Evolutionary conservation across 1,140 invertebrate species (phyloP).

Genomic region (Drosophila orosa): DNA sequence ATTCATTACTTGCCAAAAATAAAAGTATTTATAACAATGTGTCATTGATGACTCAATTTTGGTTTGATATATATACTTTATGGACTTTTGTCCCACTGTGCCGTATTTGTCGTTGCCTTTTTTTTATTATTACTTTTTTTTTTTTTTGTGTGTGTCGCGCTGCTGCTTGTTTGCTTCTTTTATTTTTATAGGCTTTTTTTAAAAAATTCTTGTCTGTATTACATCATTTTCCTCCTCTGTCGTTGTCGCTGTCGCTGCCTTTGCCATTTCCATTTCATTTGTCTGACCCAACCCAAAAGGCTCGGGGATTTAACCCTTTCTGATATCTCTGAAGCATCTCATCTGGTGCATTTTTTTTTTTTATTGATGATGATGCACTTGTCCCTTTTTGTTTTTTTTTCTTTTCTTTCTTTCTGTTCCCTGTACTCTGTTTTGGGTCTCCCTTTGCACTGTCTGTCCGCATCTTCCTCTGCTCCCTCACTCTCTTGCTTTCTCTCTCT

Average conservation of each 20-base stretch:
- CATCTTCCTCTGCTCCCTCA: conserved; percentile 1
- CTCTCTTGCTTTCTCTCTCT: conserved; percentile 15
- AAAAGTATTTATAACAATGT: not conserved
- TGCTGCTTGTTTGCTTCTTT: conserved; percentile 13
- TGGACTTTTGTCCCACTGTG: conserved; percentile 28
- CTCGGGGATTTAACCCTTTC: conserved; percentile 24
- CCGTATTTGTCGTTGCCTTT: conserved; percentile 17
- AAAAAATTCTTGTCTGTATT: conserved; percentile 50
- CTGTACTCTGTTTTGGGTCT: conserved; percentile 20
- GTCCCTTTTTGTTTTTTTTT: conserved; percentile 30
- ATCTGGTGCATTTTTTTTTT: conserved; percentile 23
- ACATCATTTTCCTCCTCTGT: conserved; percentile 34
- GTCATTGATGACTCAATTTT: conserved; percentile 21
- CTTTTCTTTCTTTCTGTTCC: not conserved
- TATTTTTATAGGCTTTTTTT: conserved; percentile 49
- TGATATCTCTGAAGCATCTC: conserved; percentile 21
- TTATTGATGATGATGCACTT: conserved; percentile 44
- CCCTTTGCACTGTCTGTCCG: conserved; percentile 40
- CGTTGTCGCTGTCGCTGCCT: not conserved
- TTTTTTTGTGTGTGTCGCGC: not conserved
- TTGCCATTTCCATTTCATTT: conserved; percentile 29
- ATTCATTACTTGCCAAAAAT: not conserved
- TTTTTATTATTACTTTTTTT: conserved; percentile 1
- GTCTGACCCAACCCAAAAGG: conserved; percentile 13
- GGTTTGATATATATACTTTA: not conserved